Conservation (phyloP, 2,888 invertebrate genomes). For the Vandiemenella viatica region DNA sequence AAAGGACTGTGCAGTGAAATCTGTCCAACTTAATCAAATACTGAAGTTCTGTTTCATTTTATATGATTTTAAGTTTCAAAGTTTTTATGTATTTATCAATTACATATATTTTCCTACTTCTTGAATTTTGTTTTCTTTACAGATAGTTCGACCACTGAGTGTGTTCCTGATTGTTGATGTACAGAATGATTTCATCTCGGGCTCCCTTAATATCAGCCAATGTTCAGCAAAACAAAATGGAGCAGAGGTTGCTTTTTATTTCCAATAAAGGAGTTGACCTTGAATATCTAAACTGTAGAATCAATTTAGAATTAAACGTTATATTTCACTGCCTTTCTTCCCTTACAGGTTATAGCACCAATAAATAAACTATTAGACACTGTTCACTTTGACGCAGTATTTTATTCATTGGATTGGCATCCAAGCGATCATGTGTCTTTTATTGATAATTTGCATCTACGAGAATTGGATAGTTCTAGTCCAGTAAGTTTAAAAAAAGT, state of each 20-base stretch:
- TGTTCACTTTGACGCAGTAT: slow-evolving; percentile 71
- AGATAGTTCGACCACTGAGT: slow-evolving; percentile 73
- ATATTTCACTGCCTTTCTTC: background rate
- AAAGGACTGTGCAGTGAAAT: too few relatives aligned
- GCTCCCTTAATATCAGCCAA: slow-evolving; percentile 81
- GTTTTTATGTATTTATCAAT: too few relatives aligned
- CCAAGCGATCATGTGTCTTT: slow-evolving; percentile 92
- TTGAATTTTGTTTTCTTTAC: too few relatives aligned
- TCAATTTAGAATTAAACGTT: background rate
- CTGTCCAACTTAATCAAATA: too few relatives aligned
- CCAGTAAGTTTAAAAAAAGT: slow-evolving; percentile 34
- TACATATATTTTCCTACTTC: too few relatives aligned
- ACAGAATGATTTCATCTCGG: slow-evolving; percentile 95
- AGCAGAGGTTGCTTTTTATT: slow-evolving; percentile 42
- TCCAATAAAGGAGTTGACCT: background rate
- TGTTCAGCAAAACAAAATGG: slow-evolving; percentile 87
- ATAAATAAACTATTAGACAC: slow-evolving; percentile 73
- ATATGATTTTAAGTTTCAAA: too few relatives aligned
- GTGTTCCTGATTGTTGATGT: slow-evolving; percentile 90
- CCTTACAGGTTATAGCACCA: slow-evolving; percentile 62
- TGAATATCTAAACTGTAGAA: background rate
- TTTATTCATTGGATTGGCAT: slow-evolving; percentile 96
- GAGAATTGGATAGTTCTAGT: slow-evolving; percentile 57
- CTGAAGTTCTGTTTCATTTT: too few relatives aligned
- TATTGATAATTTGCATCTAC: slow-evolving; percentile 73